phyloP scores from a whole-genome alignment of 2,797 vertebrate species.

The Notolabrus celidotus region DNA sequence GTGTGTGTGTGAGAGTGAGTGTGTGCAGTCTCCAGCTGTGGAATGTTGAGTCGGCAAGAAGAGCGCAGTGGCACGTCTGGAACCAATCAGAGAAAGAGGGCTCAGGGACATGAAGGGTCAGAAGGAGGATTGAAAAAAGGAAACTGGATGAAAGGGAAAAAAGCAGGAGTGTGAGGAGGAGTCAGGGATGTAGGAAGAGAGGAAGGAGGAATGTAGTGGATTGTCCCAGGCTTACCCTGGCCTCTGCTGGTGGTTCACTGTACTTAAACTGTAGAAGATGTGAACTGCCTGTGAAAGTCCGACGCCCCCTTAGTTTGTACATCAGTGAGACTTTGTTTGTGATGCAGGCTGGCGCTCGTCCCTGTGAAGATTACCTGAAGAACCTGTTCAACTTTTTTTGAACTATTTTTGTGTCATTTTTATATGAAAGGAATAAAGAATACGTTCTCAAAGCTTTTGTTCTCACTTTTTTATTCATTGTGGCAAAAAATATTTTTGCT shows the following conservation, averaged over 20 bases:
- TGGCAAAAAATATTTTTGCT: neutral
- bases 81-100: conserved; percentile 83
- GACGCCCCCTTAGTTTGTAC: conserved; percentile 3
- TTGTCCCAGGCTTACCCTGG: conserved; percentile 48
- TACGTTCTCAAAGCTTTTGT: conserved; percentile 66
- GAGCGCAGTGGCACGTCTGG: conserved; percentile 85
- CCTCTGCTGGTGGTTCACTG: conserved; percentile 75
- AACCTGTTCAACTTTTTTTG: conserved; percentile 62
- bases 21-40: conserved; percentile 81
- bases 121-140: conserved; percentile 37
- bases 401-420: conserved; percentile 68
- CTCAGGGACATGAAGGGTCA: conserved; percentile 76
- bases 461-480: conserved; percentile 2
- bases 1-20: conserved; percentile 32
- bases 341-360: conserved; percentile 55
- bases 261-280: conserved; percentile 31
- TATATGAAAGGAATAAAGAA: conserved; percentile 83
- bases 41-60: conserved; percentile 87
- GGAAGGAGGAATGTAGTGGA: conserved; percentile 32
- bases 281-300: conserved; percentile 18
- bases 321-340: conserved; percentile 18
- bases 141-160: conserved; percentile 32
- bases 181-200: conserved; percentile 41
- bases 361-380: conserved; percentile 73
- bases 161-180: conserved; percentile 46